These are phyloP conservation scores for Spodoptera littoralis DNA, from an alignment of 2,888 invertebrate genomes.

Conservation along the genomic window DNA sequence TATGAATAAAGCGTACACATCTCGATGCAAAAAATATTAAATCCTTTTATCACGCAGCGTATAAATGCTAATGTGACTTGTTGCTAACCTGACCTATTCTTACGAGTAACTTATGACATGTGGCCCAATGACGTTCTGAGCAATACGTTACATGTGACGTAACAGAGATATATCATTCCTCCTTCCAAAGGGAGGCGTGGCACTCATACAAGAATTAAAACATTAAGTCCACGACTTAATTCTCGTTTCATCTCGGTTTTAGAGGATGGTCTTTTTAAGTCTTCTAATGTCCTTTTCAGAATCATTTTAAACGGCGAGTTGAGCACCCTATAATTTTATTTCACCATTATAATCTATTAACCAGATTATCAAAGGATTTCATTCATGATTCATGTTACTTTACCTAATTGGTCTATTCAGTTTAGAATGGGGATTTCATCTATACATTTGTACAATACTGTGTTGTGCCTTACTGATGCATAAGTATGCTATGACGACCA, in stretches of 20 bases:
- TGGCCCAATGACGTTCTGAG: conserved; percentile 71
- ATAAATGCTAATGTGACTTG: conserved; percentile 39
- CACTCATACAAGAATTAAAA: conserved; percentile 25
- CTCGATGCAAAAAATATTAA: conserved; percentile 27
- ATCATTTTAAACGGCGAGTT: no score
- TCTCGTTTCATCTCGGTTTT: no score
- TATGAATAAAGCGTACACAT: conserved; percentile 21
- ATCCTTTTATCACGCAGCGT: conserved; percentile 25
- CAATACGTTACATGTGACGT: conserved; percentile 64
- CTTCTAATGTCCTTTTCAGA: no score
- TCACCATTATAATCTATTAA: no score
- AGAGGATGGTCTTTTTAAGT: no score
- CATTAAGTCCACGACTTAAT: neutral
- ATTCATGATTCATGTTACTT: no score
- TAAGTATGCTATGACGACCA: neutral
- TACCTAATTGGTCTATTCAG: no score
- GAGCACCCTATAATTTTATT: no score
- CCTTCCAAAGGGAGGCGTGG: conserved; percentile 45
- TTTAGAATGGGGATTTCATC: no score
- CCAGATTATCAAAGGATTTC: no score
- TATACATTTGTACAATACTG: no score
- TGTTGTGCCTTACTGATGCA: neutral
- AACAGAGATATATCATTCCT: conserved; percentile 42
- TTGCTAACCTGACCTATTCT: conserved; percentile 69
- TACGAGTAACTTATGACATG: conserved; percentile 65